Base-by-base conservation (phyloP, 2,888 invertebrate species). In the Macrosoma leucophasiata region DNA sequence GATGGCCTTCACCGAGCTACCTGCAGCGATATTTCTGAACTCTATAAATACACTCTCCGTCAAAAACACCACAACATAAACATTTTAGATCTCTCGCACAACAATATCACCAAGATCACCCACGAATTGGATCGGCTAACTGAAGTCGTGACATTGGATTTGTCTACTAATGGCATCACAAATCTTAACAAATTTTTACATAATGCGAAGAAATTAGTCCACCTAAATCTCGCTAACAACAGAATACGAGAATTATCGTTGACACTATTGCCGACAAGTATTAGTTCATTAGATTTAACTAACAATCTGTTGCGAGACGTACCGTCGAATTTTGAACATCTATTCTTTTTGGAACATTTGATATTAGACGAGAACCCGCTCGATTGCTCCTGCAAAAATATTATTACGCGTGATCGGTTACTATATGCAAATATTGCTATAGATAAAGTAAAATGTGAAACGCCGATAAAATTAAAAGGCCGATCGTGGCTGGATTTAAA, bases 11-110 rank as follows among this genome's bases (percentile, higher is more conserved):
- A 92, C 18, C 85, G 92, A 40, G 85, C 87, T 15, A 86, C 87
- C 41, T 89, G 89, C 61, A 86, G 88, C 36, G 79, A 88, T 32
- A 91, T 94, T 55, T 90, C 91, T 44, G 92, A 93, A 25, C 89
- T 94, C 6, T 91, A 93, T 72, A 95, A 87, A 55, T 85, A 74
- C 50, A 79, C 74, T 21, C 66, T 79, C 26, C 71, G 70, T 20
- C 75, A 78, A 48, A 84, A 78, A 55, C 84, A 84, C 62, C 81
- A 84, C 58, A 84, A 85, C 38, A 81, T 85, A 37, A 85, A 85
- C 43, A 82, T 84, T 43, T 52, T 91, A 32, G 90, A 90, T 64
- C 74, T 91, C 34, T 90, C 91, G 10, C 81, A 86, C 52, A 86
- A 89, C 59, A 85, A 85, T 33, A 82, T 91, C 38, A 85, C 85